phyloP scores from a whole-genome alignment of 2,888 invertebrate species.

The Pollenia griseotomentosa region DNA sequence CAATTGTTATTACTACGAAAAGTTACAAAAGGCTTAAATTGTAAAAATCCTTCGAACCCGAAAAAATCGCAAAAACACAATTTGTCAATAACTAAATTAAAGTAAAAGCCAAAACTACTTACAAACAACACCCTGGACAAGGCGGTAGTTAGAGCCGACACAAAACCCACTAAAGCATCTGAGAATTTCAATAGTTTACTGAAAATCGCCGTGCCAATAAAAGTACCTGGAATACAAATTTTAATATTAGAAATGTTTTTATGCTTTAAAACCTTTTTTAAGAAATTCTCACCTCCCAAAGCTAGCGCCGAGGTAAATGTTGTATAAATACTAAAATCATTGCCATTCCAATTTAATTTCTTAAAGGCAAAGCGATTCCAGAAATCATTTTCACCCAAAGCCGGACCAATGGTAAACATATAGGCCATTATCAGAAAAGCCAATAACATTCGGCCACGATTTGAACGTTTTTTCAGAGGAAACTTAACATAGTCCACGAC shows the following conservation, averaged over 20 bases:
- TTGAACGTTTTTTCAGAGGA: slow-evolving; percentile 80
- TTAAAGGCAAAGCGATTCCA: slow-evolving; percentile 82
- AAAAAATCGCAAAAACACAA: no score
- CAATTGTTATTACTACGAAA: no score
- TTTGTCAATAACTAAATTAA: background rate
- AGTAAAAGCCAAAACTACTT: slow-evolving; percentile 73
- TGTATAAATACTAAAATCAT: slow-evolving; percentile 80
- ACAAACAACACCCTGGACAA: slow-evolving; percentile 82
- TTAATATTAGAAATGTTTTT: no score
- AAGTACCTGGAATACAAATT: slow-evolving; percentile 78
- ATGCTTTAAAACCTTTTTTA: background rate
- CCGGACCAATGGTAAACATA: slow-evolving; percentile 81
- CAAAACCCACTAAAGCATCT: slow-evolving; percentile 82
- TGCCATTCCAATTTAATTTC: slow-evolving; percentile 83
- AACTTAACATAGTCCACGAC: slow-evolving; percentile 81
- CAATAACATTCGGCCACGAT: slow-evolving; percentile 80
- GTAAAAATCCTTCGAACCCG: no score
- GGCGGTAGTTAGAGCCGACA: slow-evolving; percentile 81
- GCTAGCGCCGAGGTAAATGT: slow-evolving; percentile 81
- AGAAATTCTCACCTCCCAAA: slow-evolving; percentile 76
- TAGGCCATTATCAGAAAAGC: slow-evolving; percentile 80
- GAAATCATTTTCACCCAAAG: slow-evolving; percentile 82
- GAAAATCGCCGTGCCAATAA: slow-evolving; percentile 83
- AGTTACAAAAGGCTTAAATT: no score
- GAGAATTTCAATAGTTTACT: slow-evolving; percentile 82